phyloP scores from a whole-genome alignment of 2,797 vertebrate species.

The Xerus rutilus region DNA sequence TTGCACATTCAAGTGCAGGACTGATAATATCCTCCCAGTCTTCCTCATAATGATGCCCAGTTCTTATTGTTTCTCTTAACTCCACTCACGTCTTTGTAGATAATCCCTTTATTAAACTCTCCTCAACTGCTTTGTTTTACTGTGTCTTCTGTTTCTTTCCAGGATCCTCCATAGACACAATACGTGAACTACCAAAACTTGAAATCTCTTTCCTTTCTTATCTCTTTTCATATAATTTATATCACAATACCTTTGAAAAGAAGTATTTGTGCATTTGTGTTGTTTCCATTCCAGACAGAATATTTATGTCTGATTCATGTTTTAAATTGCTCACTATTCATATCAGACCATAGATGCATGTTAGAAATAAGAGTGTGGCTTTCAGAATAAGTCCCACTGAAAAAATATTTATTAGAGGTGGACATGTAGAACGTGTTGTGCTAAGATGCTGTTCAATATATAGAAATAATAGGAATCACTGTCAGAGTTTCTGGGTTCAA shows the following conservation, averaged over 20 bases:
- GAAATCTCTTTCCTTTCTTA: background rate
- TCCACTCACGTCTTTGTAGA: background rate
- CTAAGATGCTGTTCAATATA: background rate
- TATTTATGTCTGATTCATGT: conserved; percentile 42
- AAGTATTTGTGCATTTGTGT: background rate
- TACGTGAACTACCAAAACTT: background rate
- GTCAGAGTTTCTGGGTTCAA: conserved; percentile 10
- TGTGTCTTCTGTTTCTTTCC: background rate
- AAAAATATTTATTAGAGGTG: background rate
- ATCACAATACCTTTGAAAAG: background rate
- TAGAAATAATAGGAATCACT: background rate
- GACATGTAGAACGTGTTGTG: background rate
- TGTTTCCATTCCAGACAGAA: background rate
- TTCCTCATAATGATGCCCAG: background rate
- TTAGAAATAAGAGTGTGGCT: background rate
- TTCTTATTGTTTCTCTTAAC: background rate
- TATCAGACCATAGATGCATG: background rate
- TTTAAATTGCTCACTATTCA: background rate
- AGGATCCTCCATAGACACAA: background rate
- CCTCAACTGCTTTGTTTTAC: background rate
- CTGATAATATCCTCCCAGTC: background rate
- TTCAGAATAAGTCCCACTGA: conserved; percentile 24
- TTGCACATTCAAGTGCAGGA: background rate
- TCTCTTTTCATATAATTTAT: conserved; percentile 12
- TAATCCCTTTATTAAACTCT: background rate